A percentile compares a stretch with the other conserved stretches of the same genome.
phyloP scores from a whole-genome alignment of 2,113 vertebrate genomes.

The Leptosomus discolor region DNA sequence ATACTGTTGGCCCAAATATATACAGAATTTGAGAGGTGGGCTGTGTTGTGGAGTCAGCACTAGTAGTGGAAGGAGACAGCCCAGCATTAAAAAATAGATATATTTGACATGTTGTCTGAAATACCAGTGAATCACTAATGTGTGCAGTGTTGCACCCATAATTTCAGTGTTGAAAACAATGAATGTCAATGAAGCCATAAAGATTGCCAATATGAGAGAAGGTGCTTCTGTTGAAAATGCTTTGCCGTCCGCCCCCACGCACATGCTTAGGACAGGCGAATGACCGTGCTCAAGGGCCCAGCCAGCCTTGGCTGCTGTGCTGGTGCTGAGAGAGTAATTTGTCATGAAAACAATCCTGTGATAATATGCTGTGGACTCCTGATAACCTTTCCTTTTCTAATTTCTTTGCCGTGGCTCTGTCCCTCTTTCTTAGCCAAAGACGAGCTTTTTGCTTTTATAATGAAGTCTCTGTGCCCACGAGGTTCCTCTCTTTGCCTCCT shows the following conservation, averaged over 20 bases:
- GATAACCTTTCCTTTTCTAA: neutral
- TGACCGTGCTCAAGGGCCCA: neutral
- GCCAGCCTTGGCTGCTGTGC: accelerated
- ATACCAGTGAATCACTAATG: neutral
- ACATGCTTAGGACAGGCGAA: neutral
- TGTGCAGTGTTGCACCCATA: neutral
- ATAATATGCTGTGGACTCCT: neutral
- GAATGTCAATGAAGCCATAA: neutral
- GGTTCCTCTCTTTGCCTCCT: neutral
- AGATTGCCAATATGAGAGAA: neutral
- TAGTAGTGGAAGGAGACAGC: neutral
- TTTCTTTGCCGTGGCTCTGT: neutral
- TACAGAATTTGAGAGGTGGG: neutral
- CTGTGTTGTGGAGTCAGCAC: neutral
- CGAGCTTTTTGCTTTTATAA: neutral
- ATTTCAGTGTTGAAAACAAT: neutral
- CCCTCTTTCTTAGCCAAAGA: neutral
- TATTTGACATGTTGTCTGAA: neutral
- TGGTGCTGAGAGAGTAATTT: neutral
- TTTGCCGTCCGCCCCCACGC: accelerated
- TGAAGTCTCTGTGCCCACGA: accelerated
- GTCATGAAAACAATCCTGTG: neutral
- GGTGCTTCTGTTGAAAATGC: neutral
- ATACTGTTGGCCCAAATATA: neutral
- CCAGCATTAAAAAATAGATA: neutral